Conservation (phyloP, 2,113 vertebrate species). For the Manacus vitellinus region DNA sequence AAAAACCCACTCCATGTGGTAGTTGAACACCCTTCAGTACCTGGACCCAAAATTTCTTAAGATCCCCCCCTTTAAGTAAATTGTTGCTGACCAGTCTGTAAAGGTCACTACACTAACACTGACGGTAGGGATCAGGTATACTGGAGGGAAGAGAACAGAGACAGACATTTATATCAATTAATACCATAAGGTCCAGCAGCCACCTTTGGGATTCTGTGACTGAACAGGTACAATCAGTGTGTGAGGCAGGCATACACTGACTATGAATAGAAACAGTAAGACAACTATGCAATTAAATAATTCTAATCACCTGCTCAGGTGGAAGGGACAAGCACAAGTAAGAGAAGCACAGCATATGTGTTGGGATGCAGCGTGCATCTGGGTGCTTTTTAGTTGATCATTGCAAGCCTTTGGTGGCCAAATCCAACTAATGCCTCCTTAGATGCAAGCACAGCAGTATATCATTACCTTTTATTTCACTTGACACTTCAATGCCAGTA, state of each 20-base stretch:
- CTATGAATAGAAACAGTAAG: background rate
- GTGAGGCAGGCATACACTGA: background rate
- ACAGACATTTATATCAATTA: background rate
- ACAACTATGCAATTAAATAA: background rate
- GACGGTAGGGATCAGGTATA: background rate
- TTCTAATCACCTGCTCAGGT: background rate
- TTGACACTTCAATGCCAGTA: background rate
- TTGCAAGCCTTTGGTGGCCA: background rate
- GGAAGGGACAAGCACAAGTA: background rate
- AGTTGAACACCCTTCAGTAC: background rate
- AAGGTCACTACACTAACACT: background rate
- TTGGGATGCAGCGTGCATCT: background rate
- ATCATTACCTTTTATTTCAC: background rate
- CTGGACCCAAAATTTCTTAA: background rate
- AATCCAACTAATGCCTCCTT: background rate
- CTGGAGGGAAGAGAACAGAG: background rate
- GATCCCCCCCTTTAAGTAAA: background rate
- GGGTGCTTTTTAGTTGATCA: background rate
- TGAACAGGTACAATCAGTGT: background rate
- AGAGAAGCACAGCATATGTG: background rate
- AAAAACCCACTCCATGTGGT: background rate
- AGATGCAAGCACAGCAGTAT: background rate
- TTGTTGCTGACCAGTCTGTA: background rate
- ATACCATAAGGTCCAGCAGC: background rate
- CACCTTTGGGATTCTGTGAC: background rate